Evolutionary conservation across 2,797 vertebrate genomes (phyloP), one percentile per base, ranked within the genome.

Genomic region (Margarornis squamiger): DNA sequence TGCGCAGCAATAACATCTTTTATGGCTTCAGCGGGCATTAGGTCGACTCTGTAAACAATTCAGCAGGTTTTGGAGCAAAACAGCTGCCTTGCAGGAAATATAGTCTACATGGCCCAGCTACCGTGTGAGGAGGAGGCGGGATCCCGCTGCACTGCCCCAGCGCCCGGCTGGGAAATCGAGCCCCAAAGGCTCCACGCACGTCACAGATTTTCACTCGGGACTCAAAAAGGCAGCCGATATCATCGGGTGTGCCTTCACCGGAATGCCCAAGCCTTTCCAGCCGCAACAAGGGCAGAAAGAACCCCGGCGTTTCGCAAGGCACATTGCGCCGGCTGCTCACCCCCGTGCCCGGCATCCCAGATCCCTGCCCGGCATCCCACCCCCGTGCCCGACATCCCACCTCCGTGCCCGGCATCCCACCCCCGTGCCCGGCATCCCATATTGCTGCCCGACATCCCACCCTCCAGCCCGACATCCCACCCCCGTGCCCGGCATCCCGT

Each of bases 101-200:
- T 55, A 81, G 32, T 30, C 7, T 4, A 0, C 3, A 27, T 0
- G 26, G 68, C 76, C 41, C 43, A 9, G 61, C 18, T 12, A 1
- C 23, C 3, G 2, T 13, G 41, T 0, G 1, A 49, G 58, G 29
- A 51, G 59, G 29, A 4, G 5, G 4, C 9, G 18, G 74, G 66
- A 79, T 79, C 8, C 57, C 73, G 70, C 43, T 3, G 71, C 48
- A 12, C 89, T 14, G 52, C 78, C 48, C 24, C 4, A 6, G 22
- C 1, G 41, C 34, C 4, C 36, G 26, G n/a, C 74, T 58, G 9
- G 41, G 39, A 62, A 73, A 52, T 1, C 2, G 13, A 36, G 10
- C 52, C 63, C 59, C 7, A 14, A 16, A 38, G 36, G 23, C 76
- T 17, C 13, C 72, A 9, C 51, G 34, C 57, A 12, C 9, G 0